These are phyloP conservation scores for Sardina pilchardus DNA, from an alignment of 2,113 vertebrate species.

Conservation along the genomic window DNA sequence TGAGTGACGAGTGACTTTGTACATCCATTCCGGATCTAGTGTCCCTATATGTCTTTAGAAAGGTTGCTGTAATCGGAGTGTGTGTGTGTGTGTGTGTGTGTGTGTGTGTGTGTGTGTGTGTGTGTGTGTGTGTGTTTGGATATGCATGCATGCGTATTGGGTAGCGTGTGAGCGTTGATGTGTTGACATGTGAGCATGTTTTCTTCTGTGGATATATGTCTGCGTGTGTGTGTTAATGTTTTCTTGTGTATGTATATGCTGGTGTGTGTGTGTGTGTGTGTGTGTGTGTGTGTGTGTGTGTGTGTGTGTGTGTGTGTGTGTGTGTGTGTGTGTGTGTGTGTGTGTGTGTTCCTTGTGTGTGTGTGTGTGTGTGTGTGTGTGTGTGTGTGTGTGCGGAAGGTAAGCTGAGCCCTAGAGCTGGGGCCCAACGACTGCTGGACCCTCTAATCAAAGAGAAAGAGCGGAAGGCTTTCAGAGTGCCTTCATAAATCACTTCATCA, in stretches of 20 bases:
- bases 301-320: not conserved
- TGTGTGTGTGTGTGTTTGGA: no score
- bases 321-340: not conserved
- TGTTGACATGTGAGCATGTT: not conserved
- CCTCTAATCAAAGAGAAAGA: conserved; percentile 49
- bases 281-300: not conserved
- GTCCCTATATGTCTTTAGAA: not conserved
- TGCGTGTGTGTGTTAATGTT: no score
- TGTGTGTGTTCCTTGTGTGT: not conserved
- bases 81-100: not conserved
- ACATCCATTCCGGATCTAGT: not conserved
- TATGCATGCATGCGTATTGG: no score
- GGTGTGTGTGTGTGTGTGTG: not conserved
- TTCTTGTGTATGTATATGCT: not conserved
- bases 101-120: no score
- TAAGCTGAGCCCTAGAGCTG: not conserved
- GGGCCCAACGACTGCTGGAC: conserved; percentile 36
- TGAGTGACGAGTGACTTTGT: not conserved
- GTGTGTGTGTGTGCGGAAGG: not conserved
- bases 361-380: not conserved
- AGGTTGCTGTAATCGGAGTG: not conserved
- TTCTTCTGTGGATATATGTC: no score
- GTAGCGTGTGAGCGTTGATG: not conserved
- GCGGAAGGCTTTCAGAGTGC: conserved; percentile 56
- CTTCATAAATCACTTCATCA: conserved; percentile 61